Evolutionary conservation across 1,140 invertebrate genomes (phyloP), one percentile per base, ranked within the genome.

Genomic region (Brachionus rubens): DNA sequence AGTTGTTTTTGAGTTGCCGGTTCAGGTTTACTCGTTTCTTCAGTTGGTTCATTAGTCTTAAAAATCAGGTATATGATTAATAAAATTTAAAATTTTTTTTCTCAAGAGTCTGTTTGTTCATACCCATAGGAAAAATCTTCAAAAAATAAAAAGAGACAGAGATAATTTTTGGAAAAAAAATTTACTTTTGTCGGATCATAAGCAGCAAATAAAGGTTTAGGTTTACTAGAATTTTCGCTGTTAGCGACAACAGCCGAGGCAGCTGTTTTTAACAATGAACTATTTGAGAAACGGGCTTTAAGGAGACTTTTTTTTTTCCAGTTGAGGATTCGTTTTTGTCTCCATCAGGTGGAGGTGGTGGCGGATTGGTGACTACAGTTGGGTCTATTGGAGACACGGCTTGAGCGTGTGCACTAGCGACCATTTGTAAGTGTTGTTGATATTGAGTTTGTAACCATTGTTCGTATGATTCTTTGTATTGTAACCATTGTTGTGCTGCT

Each of bases 341-440:
- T 36, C 9, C 33, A 36, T 3, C 4, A 36, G 33, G 33, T 36
- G 33, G 33, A 5, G 33, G 33, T 36, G 33, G 33, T 9, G 59
- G 40, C 0, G 36, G 33, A 28, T 24, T 36, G 24, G 12, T 65
- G 3, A 24, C 24, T 9, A 43, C 33, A 14, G 26, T 21, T 26
- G 59, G 19, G 12, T 41, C 36, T 10, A 43, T 43, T 9, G 36
- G 19, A 24, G 59, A 65, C 1, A 62, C 56, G 12, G 43, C 26
- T 7, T 43, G 7, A 47, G 68, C 68, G n/a, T 72, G 68, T 24
- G 50, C 68, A 41, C n/a, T 54, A 3, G 46, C 46, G 2, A 54
- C 68, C 68, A 72, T 72, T 33, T 72, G 68, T 36, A 72, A 24
- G n/a, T 72, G 68, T 6, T 72, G 68, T 14, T 72, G 68, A 43